Evolutionary conservation across 2,888 invertebrate species (phyloP), one percentile per base, ranked within the genome.

Genomic region (Sesia bembeciformis): DNA sequence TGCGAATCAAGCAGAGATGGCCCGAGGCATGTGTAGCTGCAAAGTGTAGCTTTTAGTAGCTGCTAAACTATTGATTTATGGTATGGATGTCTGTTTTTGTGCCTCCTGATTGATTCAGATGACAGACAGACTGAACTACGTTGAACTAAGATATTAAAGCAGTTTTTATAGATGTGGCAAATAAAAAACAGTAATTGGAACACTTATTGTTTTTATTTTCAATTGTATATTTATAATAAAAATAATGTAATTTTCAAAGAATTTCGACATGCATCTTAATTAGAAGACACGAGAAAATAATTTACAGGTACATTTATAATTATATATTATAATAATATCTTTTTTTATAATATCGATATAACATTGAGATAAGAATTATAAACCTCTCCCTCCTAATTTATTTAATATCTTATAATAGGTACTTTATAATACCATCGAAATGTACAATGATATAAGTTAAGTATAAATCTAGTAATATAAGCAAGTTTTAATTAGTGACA

Each of bases 321-420:
- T 56, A 53, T 59, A 54, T 56, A 51, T 54, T 57, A 57, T 50
- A 54, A 61, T 58, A 64, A 58, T 54, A 58, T 57, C 59, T 60
- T 57, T 58, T 60, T 57, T 51, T 61, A 63, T 56, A 55, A 60
- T 64, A 62, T 62, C 59, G 60, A 61, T 65, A 61, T 63, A 65
- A 63, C 59, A 66, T 60, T 61, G 62, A 60, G 62, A 58, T 60
- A 43, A 4, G n/a, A 58, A 57, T 71, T 67, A n/a, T 73, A 70
- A 73, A 71, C 74, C 78, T 76, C 79, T 78, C 76, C 67, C 76
- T 72, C 72, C 67, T 69, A 55, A 51, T 57, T 54, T 57, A 53
- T 52, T 54, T 61, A 61, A 42, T 23, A 53, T 56, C 52, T 56
- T 62, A 56, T 63, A 57, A 8, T 23, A n/a, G n/a, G n/a, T n/a